Base-by-base conservation (phyloP, 1,140 invertebrate genomes). In the Drosophila mauritiana region DNA sequence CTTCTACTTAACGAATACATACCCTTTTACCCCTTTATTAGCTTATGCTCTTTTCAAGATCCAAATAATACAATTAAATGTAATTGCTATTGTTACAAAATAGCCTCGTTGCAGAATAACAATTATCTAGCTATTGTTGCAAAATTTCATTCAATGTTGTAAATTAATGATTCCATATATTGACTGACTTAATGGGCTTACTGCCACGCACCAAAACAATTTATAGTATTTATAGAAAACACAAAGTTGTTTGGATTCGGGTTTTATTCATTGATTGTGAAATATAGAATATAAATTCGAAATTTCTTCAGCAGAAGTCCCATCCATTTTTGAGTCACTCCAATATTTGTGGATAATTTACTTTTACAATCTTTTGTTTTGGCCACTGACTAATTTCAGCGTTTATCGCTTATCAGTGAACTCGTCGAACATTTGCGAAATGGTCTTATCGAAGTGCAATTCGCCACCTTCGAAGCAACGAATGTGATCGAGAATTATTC, bases 101-200 rank as follows among this genome's bases (percentile, higher is more conserved):
- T 20, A 64, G 40, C 61, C 61, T 64, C 45, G 61, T 46, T 64
- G 22, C 20, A 64, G 40, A 31, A 31, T 31, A 31, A 31, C 40
- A 64, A 64, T 64, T 64, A 64, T 45, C 61, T 12, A 25, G 59
- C 59, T 20, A 59, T 63, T 63, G 54, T 59, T 62, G 37, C 53
- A 62, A 11, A 25, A 43, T 40, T 34, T 63, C 55, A 36, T 63
- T 63, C 54, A 63, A 59, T 34, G 52, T 11, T 39, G 55, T 13
- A 51, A 58, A 48, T 58, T 25, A 17, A 13, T 22, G 25, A 62
- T 58, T n/a, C 52, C 52, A 54, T 54, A 13, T 39, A 62, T 58
- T 39, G 36, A 57, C 12, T 15, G 10, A 31, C 5, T 22, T 31
- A 20, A 58, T 40, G 56, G 37, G 22, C 12, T 27, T 62, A 25